Conservation (phyloP, 37 sponge, comb jelly and placozoan genomes). For the Ianthella basta region DNA sequence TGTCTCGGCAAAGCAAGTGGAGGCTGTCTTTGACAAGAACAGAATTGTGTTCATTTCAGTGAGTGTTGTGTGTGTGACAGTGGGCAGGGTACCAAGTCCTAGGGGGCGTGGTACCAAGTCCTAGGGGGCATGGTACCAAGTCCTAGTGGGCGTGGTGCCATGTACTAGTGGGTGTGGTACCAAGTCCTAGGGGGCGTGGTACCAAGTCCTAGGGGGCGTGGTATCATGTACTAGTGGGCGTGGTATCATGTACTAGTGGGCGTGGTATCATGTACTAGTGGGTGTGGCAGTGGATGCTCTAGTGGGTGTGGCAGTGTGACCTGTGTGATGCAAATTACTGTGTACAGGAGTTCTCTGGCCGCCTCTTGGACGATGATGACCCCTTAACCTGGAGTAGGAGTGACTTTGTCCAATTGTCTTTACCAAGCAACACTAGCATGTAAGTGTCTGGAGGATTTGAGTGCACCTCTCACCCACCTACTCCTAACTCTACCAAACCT, state of each 20-base stretch:
- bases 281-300: background rate
- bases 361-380: background rate
- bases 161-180: too few species aligned
- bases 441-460: background rate
- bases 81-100: too few species aligned
- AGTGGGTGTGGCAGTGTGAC: too few species aligned
- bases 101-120: too few species aligned
- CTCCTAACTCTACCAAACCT: background rate
- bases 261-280: too few species aligned
- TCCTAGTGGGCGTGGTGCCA: too few species aligned
- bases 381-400: background rate
- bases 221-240: too few species aligned
- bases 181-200: too few species aligned
- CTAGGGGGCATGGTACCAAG: too few species aligned
- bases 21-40: constrained; percentile 52
- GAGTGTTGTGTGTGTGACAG: background rate
- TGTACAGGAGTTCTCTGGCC: background rate
- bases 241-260: too few species aligned
- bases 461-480: constrained; percentile 1
- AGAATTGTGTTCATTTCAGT: constrained; percentile 40
- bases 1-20: constrained; percentile 25
- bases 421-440: background rate
- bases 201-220: too few species aligned
- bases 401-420: background rate
- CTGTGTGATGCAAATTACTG: background rate